A percentile compares a stretch with the other conserved stretches of the same genome.
Conservation (phyloP, 1,140 invertebrate genomes). For the Drosophila willistoni region DNA sequence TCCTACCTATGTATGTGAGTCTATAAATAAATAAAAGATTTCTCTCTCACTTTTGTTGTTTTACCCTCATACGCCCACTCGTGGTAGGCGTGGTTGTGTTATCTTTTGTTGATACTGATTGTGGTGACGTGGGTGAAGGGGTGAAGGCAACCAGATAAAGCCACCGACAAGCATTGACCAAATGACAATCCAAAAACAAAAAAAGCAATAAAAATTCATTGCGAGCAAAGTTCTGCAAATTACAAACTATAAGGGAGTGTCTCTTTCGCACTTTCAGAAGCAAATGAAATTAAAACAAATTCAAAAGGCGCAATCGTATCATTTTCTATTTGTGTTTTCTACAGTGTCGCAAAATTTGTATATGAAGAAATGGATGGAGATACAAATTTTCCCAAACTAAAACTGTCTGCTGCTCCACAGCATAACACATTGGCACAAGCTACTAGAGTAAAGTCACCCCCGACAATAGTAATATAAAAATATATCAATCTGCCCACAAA, state of each 20-base stretch:
- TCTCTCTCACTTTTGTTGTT: background rate
- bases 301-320: constrained; percentile 59
- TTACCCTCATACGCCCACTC: background rate
- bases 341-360: no score
- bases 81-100: constrained; percentile 33
- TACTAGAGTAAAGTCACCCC: no score
- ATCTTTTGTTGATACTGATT: constrained; percentile 73
- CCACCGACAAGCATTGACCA: constrained; percentile 11
- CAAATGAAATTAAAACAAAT: constrained; percentile 36
- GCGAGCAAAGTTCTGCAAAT: constrained; percentile 22
- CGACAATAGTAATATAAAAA: no score
- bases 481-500: no score
- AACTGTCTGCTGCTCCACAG: no score
- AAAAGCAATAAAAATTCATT: background rate
- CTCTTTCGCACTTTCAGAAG: background rate
- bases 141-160: constrained; percentile 47
- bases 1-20: background rate
- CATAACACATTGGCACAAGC: no score
- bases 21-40: constrained; percentile 51
- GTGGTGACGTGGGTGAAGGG: constrained; percentile 17
- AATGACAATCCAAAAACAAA: background rate
- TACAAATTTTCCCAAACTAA: no score
- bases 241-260: background rate
- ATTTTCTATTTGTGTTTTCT: constrained; percentile 54
- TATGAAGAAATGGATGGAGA: no score